Evolutionary conservation across 2,888 invertebrate species (phyloP), one percentile per base, ranked within the genome.

Genomic region (Dinocampus coccinellae): DNA sequence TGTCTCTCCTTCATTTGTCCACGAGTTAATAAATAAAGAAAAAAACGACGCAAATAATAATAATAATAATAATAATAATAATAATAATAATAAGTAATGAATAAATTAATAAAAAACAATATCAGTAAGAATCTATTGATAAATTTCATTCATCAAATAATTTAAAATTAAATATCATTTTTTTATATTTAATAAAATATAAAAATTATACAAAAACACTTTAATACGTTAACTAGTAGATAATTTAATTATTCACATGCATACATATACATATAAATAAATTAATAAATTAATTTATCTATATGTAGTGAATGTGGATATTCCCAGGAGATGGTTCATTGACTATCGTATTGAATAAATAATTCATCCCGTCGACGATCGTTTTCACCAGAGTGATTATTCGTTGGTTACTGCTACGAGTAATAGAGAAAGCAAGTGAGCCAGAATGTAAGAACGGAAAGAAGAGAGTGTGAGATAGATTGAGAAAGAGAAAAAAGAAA

Each of bases 281-380:
- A 29, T 29, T 29, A 29, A 29, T 29, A 29, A 3, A 29, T n/a
- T n/a, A n/a, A n/a, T 29, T 4, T 7, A 29, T 29, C n/a, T n/a
- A 29, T 29, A 29, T 7, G 29, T 29, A n/a, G n/a, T n/a, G n/a
- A 39, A 47, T 6, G 3, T 52, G 53, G 33, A 22, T 20, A 65
- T 74, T 80, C 84, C 84, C 85, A 65, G 10, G 84, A 80, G 85
- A 67, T 55, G 76, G 70, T 76, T 79, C 81, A 84, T 86, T 87
- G 86, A 86, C 86, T 86, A 85, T 81, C 72, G 76, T 78, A 77
- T 69, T 87, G 80, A 86, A 86, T 86, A 86, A 87, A 81, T 83
- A 79, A 85, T 81, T 70, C 67, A 69, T 58, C 73, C 76, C 77
- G 80, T 80, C 82, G 84, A 77, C 77, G 80, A 80, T 82, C 78